Conservation (phyloP, 2,888 invertebrate species). For the Pilophorus perplexus region DNA sequence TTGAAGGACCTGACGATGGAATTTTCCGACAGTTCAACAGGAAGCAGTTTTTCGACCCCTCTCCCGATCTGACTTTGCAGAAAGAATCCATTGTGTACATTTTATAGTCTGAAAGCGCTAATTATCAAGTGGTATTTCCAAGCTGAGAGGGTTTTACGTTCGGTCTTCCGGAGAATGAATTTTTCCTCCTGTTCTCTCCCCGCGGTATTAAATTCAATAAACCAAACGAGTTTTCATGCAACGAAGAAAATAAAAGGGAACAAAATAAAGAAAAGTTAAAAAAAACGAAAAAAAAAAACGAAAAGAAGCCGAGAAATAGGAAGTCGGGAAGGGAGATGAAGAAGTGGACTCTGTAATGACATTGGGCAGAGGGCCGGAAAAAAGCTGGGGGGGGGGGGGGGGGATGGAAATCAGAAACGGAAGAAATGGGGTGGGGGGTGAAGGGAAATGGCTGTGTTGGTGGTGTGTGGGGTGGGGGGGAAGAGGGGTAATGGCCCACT, state of each 20-base stretch:
- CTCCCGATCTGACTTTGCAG: too few relatives aligned
- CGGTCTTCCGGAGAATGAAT: too few relatives aligned
- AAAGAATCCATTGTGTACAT: too few relatives aligned
- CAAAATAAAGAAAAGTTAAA: neutral
- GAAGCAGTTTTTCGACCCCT: too few relatives aligned
- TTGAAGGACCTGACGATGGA: too few relatives aligned
- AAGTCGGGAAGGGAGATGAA: conserved; percentile 8
- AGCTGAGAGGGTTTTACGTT: too few relatives aligned
- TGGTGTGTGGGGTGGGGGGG: neutral
- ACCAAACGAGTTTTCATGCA: conserved; percentile 8
- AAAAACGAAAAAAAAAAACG: conserved; percentile 6
- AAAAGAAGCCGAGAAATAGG: neutral
- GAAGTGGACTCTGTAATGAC: conserved; percentile 30
- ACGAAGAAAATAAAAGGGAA: neutral
- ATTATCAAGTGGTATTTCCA: too few relatives aligned
- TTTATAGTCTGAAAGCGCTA: too few relatives aligned
- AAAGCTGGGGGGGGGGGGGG: neutral
- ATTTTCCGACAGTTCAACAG: too few relatives aligned
- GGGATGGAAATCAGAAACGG: neutral
- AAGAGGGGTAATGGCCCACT: conserved; percentile 25
- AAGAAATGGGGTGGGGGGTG: neutral
- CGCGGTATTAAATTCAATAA: conserved; percentile 15
- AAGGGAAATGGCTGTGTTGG: too few relatives aligned
- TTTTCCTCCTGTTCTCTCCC: too few relatives aligned
- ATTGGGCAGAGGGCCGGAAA: conserved; percentile 19